Evolutionary conservation across 2,797 vertebrate species (phyloP), one percentile per base, ranked within the genome.

Genomic region (Fistularia tabacaria): DNA sequence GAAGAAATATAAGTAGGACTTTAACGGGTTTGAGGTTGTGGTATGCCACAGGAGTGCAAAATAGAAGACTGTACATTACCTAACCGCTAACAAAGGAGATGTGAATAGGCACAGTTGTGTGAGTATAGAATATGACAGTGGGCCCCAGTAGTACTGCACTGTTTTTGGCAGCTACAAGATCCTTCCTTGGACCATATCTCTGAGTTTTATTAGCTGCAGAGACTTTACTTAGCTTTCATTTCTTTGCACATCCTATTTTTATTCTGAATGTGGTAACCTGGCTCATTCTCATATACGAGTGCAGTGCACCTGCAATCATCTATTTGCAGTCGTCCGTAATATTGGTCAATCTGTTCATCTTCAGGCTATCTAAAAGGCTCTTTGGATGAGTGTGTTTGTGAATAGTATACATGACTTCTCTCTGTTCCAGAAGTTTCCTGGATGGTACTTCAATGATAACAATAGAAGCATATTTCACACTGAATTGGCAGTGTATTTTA

Each of bases 1-100:
- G 7, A 40, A 12, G 54, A 46, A 38, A 62, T 49, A 48, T 54
- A 66, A 25, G 10, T 11, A 25, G 25, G 42, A 11, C 10, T 12
- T 43, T 10, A 11, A 62, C 53, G 48, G 57, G 62, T 36, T 39
- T 56, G 49, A 71, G 15, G 47, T 42, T 70, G 71, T 71, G 81
- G 81, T 77, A 25, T 36, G 77, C 75, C 73, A 48, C 62, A 14
- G 49, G 56, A 56, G 59, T 60, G 63, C 57, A 64, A 68, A 73
- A 49, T 57, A 54, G 38, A 62, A 65, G 42, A 47, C 49, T 54
- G 48, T 45, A 38, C 38, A 25, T 25, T 25, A 25, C 25, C 25
- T 25, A 25, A 25, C 25, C 25, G 25, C 25, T 49, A 36, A 51
- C 64, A 37, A 36, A 56, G 73, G 53, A 45, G 49, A 15, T 15